A percentile compares a stretch with the other conserved stretches of the same genome.
Evolutionary conservation across 2,113 vertebrate species (phyloP).

Genomic region (Pterocles burchelli): DNA sequence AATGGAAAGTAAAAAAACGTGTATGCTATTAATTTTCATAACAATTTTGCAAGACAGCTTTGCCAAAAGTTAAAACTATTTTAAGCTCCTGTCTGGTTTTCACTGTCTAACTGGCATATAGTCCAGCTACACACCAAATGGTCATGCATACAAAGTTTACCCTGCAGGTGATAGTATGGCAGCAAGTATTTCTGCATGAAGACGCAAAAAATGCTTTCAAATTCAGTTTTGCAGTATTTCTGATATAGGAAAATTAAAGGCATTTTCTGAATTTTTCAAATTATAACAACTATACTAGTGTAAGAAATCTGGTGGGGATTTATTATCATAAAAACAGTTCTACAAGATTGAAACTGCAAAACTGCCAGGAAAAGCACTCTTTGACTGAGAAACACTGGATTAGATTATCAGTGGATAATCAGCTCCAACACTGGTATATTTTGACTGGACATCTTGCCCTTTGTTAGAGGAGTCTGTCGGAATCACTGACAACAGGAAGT

Average conservation of each 20-base stretch:
- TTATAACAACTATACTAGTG: not conserved
- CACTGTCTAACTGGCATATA: not conserved
- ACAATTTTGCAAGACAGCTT: not conserved
- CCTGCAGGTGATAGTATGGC: not conserved
- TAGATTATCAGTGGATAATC: not conserved
- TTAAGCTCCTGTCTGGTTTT: not conserved
- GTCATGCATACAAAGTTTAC: not conserved
- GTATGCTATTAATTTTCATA: not conserved
- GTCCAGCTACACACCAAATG: not conserved
- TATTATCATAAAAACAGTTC: not conserved
- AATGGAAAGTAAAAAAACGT: not conserved
- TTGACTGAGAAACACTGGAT: not conserved
- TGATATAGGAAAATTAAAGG: not conserved
- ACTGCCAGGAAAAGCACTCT: not conserved
- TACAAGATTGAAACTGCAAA: not conserved
- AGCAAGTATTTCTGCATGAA: not conserved
- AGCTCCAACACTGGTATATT: not conserved
- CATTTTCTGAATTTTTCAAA: not conserved
- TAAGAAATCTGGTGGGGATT: not conserved
- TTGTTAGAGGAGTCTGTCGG: not conserved
- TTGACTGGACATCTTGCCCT: not conserved
- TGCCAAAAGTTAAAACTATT: not conserved
- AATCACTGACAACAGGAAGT: not conserved
- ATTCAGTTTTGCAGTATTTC: not conserved
- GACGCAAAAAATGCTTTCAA: not conserved